Conservation (phyloP, 2,113 vertebrate species). For the Eidolon helvum region DNA sequence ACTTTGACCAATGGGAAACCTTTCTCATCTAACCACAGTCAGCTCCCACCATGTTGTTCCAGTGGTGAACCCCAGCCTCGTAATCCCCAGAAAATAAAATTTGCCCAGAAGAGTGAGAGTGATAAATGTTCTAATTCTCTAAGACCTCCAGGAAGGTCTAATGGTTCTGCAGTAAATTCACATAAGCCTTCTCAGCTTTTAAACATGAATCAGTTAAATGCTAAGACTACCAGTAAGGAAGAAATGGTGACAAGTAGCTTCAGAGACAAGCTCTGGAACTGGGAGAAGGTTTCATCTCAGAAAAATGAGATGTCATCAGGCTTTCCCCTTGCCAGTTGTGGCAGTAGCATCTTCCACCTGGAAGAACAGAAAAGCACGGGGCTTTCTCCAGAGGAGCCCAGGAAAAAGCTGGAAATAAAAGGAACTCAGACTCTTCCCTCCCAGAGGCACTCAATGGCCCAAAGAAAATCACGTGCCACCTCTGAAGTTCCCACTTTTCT, state of each 20-base stretch:
- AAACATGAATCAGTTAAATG: not conserved
- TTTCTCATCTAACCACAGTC: not conserved
- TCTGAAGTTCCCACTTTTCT: not conserved
- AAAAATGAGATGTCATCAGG: not conserved
- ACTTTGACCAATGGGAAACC: not conserved
- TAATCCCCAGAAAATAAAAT: not conserved
- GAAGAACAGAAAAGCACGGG: rapidly evolving
- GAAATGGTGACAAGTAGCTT: not conserved
- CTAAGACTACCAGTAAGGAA: not conserved
- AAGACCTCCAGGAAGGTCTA: not conserved
- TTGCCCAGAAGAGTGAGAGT: not conserved
- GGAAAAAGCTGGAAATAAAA: not conserved
- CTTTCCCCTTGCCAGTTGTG: not conserved
- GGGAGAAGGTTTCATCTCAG: constrained; percentile 77
- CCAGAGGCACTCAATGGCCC: not conserved
- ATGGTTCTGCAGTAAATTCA: not conserved
- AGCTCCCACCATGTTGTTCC: not conserved
- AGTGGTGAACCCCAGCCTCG: not conserved
- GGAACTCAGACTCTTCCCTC: not conserved
- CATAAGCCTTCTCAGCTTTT: not conserved
- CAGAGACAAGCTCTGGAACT: constrained; percentile 70
- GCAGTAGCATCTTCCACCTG: not conserved
- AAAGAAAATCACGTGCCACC: not conserved
- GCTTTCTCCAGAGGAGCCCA: not conserved
- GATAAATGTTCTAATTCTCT: not conserved